Evolutionary conservation across 2,113 vertebrate species (phyloP).

Genomic region (Sitta europaea): DNA sequence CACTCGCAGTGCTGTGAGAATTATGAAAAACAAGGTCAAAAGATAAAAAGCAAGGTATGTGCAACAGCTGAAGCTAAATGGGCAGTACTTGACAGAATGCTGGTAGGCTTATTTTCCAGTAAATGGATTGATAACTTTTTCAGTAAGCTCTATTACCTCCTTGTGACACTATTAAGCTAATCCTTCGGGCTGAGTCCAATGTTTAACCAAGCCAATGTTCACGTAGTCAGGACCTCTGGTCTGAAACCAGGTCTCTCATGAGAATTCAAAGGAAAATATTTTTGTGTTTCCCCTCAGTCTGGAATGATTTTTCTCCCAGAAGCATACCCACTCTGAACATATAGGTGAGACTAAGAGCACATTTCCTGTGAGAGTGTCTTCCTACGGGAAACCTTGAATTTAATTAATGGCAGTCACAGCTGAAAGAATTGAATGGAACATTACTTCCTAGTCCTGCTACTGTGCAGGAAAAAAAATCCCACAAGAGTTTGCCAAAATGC

Average conservation of each 20-base stretch:
- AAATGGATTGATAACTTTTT: not conserved
- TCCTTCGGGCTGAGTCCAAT: not conserved
- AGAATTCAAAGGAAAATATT: not conserved
- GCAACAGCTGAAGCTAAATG: not conserved
- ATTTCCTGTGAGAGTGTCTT: constrained; percentile 44
- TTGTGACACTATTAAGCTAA: not conserved
- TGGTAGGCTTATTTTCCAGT: not conserved
- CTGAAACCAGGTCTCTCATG: not conserved
- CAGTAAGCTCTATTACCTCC: not conserved
- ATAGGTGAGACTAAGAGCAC: constrained; percentile 37
- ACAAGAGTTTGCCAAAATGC: constrained; percentile 16
- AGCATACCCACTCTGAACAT: not conserved
- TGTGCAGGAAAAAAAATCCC: constrained; percentile 11
- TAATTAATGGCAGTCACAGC: constrained; percentile 41
- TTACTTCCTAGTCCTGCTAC: constrained; percentile 54
- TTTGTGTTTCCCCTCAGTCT: not conserved
- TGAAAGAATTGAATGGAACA: constrained; percentile 46
- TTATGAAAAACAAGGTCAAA: not conserved
- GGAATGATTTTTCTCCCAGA: not conserved
- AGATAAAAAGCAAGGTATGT: not conserved
- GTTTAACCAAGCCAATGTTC: not conserved
- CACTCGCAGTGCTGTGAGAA: not conserved
- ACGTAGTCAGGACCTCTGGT: not conserved
- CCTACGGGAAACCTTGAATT: constrained; percentile 49
- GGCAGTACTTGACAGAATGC: not conserved